Base-by-base conservation (phyloP, 1,140 invertebrate species). In the Trichoplusia ni region DNA sequence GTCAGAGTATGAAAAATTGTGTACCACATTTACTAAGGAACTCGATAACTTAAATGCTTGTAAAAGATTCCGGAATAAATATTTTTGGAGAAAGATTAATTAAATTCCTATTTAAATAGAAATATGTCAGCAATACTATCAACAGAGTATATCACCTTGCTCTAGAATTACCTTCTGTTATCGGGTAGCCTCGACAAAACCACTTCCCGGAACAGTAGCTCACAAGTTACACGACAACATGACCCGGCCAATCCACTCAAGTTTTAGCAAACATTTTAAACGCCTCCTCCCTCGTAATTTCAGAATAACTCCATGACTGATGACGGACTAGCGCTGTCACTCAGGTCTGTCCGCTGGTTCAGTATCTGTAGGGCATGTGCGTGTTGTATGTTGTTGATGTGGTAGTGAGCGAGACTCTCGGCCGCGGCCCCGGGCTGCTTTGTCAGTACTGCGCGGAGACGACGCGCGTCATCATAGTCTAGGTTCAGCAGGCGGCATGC, bases 401-500 rank as follows among this genome's bases (percentile, higher is more conserved):
- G 68, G 5, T 68, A 40, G 27, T 63, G 62, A 1, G 11, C 40
- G 0, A 82, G 67, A 1, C n/a, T 33, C 0, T 72, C 71, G 0
- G 38, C 37, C 0, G 71, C 71, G 0, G 58, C 53, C 6, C 54
- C 53, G 0, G 71, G 35, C 4, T 73, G 59, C 7, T 76, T 80
- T 1, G 51, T 8, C 5, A 82, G 37, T 2, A 61, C 4, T 1
- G 59, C 59, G 9, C 94, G 90, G 18, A 97, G 89, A 2, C 97
- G 91, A 53, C 96, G 91, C 0, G 95, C 95, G 29, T 95, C 95
- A 3, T 96, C 96, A 66, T 93, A 92, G 13, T 94, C 92, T 66
- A 97, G 86, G 66, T 94, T 96, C 21, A 98, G 86, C 11, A 98
- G 89, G 69, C 92, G 93, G 74, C 94, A 95, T 0, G 95, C 93